Percentiles rank a stretch among this genome's conserved stretches.
These are phyloP conservation scores for Calephelis perditalis DNA, from an alignment of 2,888 invertebrate genomes.

Conservation along the genomic window DNA sequence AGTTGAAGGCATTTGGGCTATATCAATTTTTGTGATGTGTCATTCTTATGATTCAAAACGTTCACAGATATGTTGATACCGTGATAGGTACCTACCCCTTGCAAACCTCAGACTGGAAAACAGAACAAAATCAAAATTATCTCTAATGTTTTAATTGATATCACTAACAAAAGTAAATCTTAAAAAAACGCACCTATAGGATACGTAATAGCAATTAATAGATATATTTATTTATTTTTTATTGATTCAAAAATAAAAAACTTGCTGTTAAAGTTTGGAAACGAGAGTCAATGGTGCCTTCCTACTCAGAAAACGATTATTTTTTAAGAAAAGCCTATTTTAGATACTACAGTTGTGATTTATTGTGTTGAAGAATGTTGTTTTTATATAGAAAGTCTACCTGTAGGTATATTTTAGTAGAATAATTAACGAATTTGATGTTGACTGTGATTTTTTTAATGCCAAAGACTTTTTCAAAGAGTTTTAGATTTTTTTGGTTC, in stretches of 20 bases:
- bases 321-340: background rate
- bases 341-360: background rate
- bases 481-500: background rate
- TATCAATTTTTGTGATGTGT: background rate
- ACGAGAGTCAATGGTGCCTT: background rate
- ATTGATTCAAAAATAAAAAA: background rate
- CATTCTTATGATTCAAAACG: slow-evolving; percentile 1
- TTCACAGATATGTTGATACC: background rate
- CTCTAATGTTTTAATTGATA: slow-evolving; percentile 2
- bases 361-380: slow-evolving; percentile 5
- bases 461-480: background rate
- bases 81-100: background rate
- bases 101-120: background rate
- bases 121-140: slow-evolving; percentile 2
- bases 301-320: background rate
- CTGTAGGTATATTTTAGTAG: background rate
- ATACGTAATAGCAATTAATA: background rate
- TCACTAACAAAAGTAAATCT: slow-evolving; percentile 6
- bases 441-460: background rate
- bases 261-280: background rate
- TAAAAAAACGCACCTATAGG: background rate
- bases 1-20: background rate
- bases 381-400: background rate
- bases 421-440: background rate
- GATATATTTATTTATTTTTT: background rate